Conservation (phyloP, 2,113 vertebrate species). For the Progne subis region DNA sequence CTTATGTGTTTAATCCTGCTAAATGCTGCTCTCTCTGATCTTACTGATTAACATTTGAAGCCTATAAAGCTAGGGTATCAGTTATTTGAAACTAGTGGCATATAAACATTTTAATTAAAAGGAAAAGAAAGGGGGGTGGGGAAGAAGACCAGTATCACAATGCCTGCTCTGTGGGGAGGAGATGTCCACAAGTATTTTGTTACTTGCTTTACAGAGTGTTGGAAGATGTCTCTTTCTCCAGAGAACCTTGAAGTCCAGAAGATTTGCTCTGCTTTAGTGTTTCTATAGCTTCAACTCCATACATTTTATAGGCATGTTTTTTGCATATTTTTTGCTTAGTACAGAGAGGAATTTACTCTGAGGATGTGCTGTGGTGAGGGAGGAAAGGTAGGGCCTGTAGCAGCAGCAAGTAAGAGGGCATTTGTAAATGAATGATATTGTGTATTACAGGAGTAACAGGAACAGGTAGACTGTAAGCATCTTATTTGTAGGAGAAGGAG, state of each 20-base stretch:
- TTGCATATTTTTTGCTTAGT: background rate
- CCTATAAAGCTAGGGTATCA: slow-evolving; percentile 6
- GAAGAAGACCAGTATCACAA: rapidly evolving
- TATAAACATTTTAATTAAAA: slow-evolving; percentile 40
- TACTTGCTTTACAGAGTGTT: background rate
- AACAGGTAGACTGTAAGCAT: background rate
- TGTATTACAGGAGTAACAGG: background rate
- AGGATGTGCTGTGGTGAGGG: background rate
- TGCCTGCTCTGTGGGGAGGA: background rate
- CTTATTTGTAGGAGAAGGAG: background rate
- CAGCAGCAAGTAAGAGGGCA: background rate
- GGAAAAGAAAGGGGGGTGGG: background rate
- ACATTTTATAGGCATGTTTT: background rate
- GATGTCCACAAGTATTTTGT: background rate
- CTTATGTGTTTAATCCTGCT: slow-evolving; percentile 56
- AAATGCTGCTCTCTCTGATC: slow-evolving; percentile 36
- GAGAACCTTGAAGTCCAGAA: background rate
- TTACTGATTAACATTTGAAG: slow-evolving; percentile 52
- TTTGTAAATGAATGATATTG: background rate
- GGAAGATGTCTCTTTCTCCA: background rate
- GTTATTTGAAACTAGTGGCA: slow-evolving; percentile 31
- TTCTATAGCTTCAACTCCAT: background rate
- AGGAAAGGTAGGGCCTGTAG: background rate
- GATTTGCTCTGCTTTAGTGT: background rate
- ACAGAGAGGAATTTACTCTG: background rate